Percentiles rank a stretch among this genome's conserved stretches.
phyloP scores from a whole-genome alignment of 2,797 vertebrate species.

The Babyrousa celebensis region DNA sequence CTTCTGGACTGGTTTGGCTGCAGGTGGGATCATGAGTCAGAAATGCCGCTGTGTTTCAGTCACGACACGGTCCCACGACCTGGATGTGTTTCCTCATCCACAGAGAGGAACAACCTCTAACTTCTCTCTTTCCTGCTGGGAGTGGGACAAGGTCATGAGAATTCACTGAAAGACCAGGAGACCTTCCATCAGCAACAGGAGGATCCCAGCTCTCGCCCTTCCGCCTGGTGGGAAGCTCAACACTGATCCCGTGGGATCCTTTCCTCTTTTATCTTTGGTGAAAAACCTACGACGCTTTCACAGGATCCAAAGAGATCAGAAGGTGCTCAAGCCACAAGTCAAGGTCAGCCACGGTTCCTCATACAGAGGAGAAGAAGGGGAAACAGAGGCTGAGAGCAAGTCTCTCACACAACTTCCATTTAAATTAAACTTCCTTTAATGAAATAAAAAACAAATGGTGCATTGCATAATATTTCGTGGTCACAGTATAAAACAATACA shows the following conservation, averaged over 20 bases:
- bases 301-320: neutral
- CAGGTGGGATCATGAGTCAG: constrained; percentile 45
- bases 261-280: neutral
- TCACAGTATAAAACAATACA: constrained; percentile 89
- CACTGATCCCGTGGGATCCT: neutral
- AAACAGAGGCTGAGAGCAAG: constrained; percentile 7
- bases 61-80: neutral
- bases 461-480: constrained; percentile 87
- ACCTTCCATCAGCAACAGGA: neutral
- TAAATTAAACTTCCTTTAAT: constrained; percentile 89
- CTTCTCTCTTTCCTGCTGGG: constrained; percentile 67
- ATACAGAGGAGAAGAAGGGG: neutral
- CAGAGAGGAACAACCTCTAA: constrained; percentile 31
- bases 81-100: constrained; percentile 47
- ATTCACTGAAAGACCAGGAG: neutral
- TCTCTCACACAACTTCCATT: constrained; percentile 78
- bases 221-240: neutral
- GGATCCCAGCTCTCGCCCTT: neutral
- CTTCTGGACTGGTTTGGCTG: constrained; percentile 4
- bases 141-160: constrained; percentile 37
- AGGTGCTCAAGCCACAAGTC: neutral
- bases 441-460: constrained; percentile 87
- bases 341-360: neutral
- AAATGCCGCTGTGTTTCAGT: neutral
- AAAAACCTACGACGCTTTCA: neutral